Evolutionary conservation across 2,888 invertebrate species (phyloP).

Genomic region (Eupithecia insigniata): DNA sequence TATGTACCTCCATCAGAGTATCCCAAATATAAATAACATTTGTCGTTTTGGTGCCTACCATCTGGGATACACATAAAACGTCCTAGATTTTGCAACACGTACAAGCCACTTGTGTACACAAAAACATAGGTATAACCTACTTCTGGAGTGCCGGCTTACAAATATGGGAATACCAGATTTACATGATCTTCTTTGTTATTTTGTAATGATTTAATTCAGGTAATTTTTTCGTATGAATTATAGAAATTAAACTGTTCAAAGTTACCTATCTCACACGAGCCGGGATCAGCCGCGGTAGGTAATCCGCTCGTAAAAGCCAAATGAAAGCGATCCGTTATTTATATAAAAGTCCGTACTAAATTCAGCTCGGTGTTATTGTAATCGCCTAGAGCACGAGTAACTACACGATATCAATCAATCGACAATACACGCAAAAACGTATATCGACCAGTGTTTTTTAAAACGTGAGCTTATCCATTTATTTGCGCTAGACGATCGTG

Average conservation of each 20-base stretch:
- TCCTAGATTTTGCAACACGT: neutral
- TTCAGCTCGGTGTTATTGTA: conserved; percentile 32
- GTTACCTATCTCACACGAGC: conserved; percentile 1
- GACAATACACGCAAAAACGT: conserved; percentile 24
- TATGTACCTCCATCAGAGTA: neutral
- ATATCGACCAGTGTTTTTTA: conserved; percentile 21
- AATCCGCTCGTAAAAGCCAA: conserved; percentile 30
- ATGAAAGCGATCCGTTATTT: conserved; percentile 36
- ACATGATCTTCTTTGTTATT: neutral
- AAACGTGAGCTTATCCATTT: conserved; percentile 23
- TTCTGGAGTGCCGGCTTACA: neutral
- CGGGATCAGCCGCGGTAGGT: conserved; percentile 11
- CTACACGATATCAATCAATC: conserved; percentile 35
- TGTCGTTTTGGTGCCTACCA: neutral
- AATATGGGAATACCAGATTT: neutral
- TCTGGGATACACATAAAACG: neutral
- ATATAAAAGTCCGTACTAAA: conserved; percentile 38
- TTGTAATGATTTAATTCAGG: neutral
- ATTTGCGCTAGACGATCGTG: conserved; percentile 30
- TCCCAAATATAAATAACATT: too few relatives aligned
- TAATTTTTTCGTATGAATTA: conserved; percentile 13
- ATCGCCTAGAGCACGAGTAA: conserved; percentile 18
- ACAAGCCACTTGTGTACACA: neutral
- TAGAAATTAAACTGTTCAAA: conserved; percentile 11
- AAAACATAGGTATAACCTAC: neutral